phyloP scores from a whole-genome alignment of 2,888 invertebrate genomes.

The Lamellibrachia satsuma region DNA sequence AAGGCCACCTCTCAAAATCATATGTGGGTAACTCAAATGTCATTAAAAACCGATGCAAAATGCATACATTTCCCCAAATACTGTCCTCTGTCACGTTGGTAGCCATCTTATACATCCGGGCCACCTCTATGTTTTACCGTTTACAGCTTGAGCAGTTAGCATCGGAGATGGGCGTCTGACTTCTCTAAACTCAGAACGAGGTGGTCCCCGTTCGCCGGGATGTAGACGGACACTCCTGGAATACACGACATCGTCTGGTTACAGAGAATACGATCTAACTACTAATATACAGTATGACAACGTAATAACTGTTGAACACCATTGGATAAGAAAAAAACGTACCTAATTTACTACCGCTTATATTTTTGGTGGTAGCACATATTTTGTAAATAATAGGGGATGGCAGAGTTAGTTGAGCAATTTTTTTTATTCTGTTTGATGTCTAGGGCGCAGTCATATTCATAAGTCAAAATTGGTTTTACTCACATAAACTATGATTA shows the following conservation, averaged over 20 bases:
- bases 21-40: not conserved
- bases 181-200: not conserved
- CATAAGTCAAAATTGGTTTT: no score
- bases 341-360: no score
- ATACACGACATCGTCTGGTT: not conserved
- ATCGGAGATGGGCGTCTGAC: not conserved
- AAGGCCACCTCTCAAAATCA: not conserved
- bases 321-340: no score
- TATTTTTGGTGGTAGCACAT: no score
- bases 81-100: not conserved
- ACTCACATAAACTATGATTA: no score
- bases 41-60: not conserved
- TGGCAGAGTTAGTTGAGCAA: no score
- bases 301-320: no score
- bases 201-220: not conserved
- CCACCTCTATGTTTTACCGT: not conserved
- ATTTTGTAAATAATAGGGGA: no score
- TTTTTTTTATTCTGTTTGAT: no score
- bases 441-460: no score
- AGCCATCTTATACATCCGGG: not conserved
- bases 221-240: not conserved
- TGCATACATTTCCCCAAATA: not conserved
- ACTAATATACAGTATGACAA: not conserved
- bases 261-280: not conserved
- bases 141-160: not conserved